Conservation (phyloP, 2,113 vertebrate genomes). For the Semicossyphus pulcher region DNA sequence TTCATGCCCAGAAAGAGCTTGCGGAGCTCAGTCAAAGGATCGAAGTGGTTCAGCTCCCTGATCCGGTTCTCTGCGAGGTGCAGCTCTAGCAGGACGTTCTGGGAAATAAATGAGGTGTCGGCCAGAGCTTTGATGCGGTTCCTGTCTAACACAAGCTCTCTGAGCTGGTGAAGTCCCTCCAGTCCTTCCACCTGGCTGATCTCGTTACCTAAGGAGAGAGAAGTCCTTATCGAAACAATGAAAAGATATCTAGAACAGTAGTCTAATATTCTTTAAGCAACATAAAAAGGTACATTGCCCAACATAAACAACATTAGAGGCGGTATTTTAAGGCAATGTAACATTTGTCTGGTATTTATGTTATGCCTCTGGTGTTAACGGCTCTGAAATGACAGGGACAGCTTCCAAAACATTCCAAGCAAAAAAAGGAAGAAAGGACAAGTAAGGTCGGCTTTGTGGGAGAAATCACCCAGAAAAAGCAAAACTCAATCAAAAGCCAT, state of each 20-base stretch:
- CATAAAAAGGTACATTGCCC: background rate
- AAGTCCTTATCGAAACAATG: constrained; percentile 27
- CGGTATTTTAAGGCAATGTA: constrained; percentile 7
- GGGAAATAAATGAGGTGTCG: constrained; percentile 84
- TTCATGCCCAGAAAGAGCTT: constrained; percentile 88
- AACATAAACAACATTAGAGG: constrained; percentile 11
- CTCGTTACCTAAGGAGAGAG: constrained; percentile 83
- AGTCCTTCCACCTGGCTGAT: constrained; percentile 89
- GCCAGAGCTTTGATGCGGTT: constrained; percentile 86
- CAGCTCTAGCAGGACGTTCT: constrained; percentile 83
- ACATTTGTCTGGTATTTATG: constrained; percentile 12
- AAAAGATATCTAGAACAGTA: background rate
- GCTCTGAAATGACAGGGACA: constrained; percentile 34
- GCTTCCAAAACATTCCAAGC: constrained; percentile 34
- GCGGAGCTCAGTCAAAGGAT: constrained; percentile 82
- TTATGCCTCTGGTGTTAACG: constrained; percentile 36
- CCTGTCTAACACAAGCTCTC: constrained; percentile 86
- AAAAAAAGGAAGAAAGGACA: constrained; percentile 31
- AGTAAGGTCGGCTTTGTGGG: constrained; percentile 40
- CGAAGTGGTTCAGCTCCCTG: constrained; percentile 84
- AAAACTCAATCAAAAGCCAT: constrained; percentile 68
- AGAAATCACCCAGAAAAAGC: constrained; percentile 59
- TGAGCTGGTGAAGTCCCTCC: constrained; percentile 84
- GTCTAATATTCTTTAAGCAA: constrained; percentile 2
- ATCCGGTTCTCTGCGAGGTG: constrained; percentile 88